Base-by-base conservation (phyloP, 2,797 vertebrate genomes). In the Oceanodroma leucorhoa region DNA sequence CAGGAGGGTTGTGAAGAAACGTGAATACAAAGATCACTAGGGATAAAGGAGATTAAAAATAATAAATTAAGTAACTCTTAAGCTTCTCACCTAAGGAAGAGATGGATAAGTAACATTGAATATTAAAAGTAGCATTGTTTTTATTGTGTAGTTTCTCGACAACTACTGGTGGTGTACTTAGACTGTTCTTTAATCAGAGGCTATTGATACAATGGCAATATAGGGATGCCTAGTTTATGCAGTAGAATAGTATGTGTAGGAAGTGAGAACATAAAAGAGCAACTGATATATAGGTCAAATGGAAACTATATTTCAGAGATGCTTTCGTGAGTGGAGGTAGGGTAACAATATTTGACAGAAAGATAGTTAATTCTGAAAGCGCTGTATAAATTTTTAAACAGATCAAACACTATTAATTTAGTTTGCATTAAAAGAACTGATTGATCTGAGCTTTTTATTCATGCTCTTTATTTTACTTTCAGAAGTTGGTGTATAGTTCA, bases 201-300 rank as follows among this genome's bases (percentile, higher is more conserved):
- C 8, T 82, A 36, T 46, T 41, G 46, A 34, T 38, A 14, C 5
- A 57, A 20, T 27, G 40, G n/a, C 30, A 21, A 9, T 9, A 27
- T 51, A 61, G 50, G 34, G 30, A 6, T 69, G 19, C 45, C 45
- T 84, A 18, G 23, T 78, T 70, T 34, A 19, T 78, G 29, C 57
- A 48, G 22, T 22, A n/a, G 29, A 77, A 76, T 19, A 34, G 19
- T 27, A 14, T 3, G 10, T 60, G 51, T 17, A 36, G 34, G 11
- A 75, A 55, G 17, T 64, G 45, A 87, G 54, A 86, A 80, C 24
- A 45, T 75, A 77, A 77, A 94, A 88, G 62, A 93, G 58, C 72
- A 93, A 71, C 53, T 66, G 50, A 54, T 90, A 73, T n/a, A 11
- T 86, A 89, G 83, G 66, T 90, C 90, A 92, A 66, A 73, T 87